Evolutionary conservation across 2,113 vertebrate species (phyloP).

Genomic region (Hippocampus comes): DNA sequence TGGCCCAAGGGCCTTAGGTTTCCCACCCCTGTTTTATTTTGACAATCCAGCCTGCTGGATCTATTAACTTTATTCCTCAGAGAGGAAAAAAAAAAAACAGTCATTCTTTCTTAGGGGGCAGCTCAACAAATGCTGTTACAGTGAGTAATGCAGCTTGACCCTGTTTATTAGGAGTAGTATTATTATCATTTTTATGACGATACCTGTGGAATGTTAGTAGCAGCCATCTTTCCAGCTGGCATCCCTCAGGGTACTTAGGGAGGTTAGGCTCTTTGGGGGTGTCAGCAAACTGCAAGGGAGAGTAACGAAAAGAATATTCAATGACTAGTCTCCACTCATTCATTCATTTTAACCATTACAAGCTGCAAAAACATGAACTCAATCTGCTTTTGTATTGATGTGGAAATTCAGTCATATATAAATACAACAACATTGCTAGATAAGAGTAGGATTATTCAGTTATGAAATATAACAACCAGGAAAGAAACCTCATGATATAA

Average conservation of each 20-base stretch:
- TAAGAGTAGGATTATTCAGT: not conserved
- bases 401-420: not conserved
- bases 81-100: slow-evolving; percentile 46
- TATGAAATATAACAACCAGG: not conserved
- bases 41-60: slow-evolving; percentile 94
- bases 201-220: slow-evolving; percentile 77
- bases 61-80: slow-evolving; percentile 15
- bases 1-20: not conserved
- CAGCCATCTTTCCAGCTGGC: slow-evolving; percentile 96
- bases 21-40: not conserved
- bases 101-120: slow-evolving; percentile 35
- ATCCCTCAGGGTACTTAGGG: slow-evolving; percentile 88
- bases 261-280: slow-evolving; percentile 89
- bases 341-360: not conserved
- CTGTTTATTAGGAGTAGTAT: slow-evolving; percentile 25
- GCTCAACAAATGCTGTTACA: slow-evolving; percentile 23
- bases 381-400: not conserved
- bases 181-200: not conserved
- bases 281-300: slow-evolving; percentile 83
- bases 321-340: not conserved
- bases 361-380: not conserved
- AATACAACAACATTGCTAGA: not conserved
- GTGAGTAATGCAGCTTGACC: slow-evolving; percentile 29
- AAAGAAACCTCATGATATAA: not conserved
- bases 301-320: not conserved